These are phyloP conservation scores for Cossypha dichroa DNA, from an alignment of 2,797 vertebrate species.

Conservation along the genomic window DNA sequence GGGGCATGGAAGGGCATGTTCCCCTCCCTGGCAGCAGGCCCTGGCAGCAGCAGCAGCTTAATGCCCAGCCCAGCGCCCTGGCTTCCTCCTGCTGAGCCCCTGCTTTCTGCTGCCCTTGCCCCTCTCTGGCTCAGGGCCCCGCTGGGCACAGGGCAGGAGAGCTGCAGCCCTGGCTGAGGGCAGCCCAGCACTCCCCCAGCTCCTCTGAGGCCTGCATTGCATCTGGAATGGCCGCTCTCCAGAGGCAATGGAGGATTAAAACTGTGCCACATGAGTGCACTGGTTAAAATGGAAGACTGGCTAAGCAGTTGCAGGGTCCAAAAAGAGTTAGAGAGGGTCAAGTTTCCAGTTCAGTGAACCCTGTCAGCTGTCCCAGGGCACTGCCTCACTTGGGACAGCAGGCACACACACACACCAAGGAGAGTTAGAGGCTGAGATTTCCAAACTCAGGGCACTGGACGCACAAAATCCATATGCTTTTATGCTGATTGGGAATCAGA, in stretches of 20 bases:
- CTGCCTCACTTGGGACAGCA: background rate
- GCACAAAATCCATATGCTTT: background rate
- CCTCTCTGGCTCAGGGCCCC: rapidly evolving
- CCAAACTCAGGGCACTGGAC: background rate
- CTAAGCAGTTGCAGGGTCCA: conserved; percentile 63
- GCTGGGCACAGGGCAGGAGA: rapidly evolving
- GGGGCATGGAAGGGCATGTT: background rate
- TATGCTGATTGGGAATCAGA: background rate
- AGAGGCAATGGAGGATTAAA: conserved; percentile 38
- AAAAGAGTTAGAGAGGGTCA: conserved; percentile 44
- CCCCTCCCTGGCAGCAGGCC: background rate
- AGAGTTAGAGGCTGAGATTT: background rate
- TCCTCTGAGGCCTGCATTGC: background rate
- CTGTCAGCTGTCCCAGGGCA: conserved; percentile 32
- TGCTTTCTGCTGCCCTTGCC: background rate
- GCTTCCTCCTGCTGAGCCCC: background rate
- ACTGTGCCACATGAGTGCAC: conserved; percentile 34
- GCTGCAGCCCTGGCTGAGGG: background rate
- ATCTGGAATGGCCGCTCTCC: background rate
- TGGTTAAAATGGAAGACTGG: conserved; percentile 65
- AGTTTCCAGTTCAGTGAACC: conserved; percentile 58
- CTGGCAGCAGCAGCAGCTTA: background rate
- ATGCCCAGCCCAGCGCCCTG: background rate
- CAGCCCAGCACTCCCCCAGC: background rate
- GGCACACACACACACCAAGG: background rate